Percentiles rank a stretch among this genome's conserved stretches.
Conservation (phyloP, 2,888 invertebrate species). For the Pyrrhosoma nymphula region DNA sequence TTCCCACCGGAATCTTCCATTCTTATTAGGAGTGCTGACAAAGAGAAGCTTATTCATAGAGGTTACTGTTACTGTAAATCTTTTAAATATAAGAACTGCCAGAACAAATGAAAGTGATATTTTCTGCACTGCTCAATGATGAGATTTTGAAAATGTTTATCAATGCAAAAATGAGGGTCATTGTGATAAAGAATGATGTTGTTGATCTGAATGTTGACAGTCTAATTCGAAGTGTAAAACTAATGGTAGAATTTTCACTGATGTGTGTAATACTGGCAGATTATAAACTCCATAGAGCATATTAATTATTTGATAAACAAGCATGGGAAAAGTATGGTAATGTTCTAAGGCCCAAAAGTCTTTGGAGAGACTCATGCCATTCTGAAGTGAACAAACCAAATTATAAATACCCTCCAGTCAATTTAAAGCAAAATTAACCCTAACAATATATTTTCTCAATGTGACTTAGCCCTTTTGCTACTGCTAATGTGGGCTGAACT, state of each 20-base stretch:
- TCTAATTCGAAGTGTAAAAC: not conserved
- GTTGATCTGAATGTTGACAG: not conserved
- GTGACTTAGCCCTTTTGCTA: too few relatives aligned
- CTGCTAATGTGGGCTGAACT: too few relatives aligned
- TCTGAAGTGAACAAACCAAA: too few relatives aligned
- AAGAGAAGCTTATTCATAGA: constrained; percentile 74
- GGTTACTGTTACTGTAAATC: constrained; percentile 72
- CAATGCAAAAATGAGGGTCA: not conserved
- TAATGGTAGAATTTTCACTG: not conserved
- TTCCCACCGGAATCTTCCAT: constrained; percentile 77
- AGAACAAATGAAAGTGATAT: constrained; percentile 4
- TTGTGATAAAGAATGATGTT: not conserved
- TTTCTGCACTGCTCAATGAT: not conserved
- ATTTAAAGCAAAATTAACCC: too few relatives aligned
- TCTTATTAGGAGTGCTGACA: constrained; percentile 74
- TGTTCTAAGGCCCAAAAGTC: too few relatives aligned
- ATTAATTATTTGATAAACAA: too few relatives aligned
- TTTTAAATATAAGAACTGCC: constrained; percentile 30
- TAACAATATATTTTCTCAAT: too few relatives aligned
- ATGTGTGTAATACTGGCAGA: not conserved
- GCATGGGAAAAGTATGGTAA: too few relatives aligned
- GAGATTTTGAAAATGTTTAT: not conserved
- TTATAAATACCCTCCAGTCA: too few relatives aligned
- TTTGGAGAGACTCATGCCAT: too few relatives aligned
- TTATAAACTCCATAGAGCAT: too few relatives aligned